Evolutionary conservation across 1,140 invertebrate species (phyloP), one percentile per base, ranked within the genome.

Genomic region (Psix sp.): DNA sequence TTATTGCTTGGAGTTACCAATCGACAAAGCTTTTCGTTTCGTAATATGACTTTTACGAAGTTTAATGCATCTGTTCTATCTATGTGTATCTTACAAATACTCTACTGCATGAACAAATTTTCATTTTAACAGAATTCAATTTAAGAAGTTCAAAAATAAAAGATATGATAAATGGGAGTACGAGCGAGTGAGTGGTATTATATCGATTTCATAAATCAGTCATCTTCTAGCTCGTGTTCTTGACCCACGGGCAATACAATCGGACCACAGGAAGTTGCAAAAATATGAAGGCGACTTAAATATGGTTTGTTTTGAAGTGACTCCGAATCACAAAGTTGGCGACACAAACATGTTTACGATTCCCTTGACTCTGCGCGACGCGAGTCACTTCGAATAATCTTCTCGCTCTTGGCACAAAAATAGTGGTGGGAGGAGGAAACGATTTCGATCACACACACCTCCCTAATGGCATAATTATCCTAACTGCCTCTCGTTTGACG

Each of bases 291-390:
- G 36, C 5, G 48, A 39, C 45, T 54, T 54, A 65, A 52, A 46
- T 33, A 45, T 38, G 11, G 59, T 63, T 42, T 63, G 48, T 63
- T 46, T 54, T 65, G 40, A 54, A 66, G 35, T 56, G 29, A 31
- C 36, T 42, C 0, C 21, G 13, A 56, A 10, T 57, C 29, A 11
- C 24, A 10, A 38, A 57, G 45, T 59, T 67, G 16, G 29, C 21
- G 18, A 49, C 46, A 18, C 46, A 68, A 68, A 68, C 54, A 60
- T 60, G 56, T 68, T 68, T 68, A 68, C 56, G 48, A 68, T 52
- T 60, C 54, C 40, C 16, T 54, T 48, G 21, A 45, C 31, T 57
- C 26, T 7, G 26, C 26, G 26, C 26, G n/a, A n/a, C n/a, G n/a
- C n/a, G n/a, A n/a, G n/a, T 29, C 26, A n/a, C 7, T n/a, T n/a